Conservation (phyloP, 2,888 invertebrate species). For the Caenorhabditis sp. region DNA sequence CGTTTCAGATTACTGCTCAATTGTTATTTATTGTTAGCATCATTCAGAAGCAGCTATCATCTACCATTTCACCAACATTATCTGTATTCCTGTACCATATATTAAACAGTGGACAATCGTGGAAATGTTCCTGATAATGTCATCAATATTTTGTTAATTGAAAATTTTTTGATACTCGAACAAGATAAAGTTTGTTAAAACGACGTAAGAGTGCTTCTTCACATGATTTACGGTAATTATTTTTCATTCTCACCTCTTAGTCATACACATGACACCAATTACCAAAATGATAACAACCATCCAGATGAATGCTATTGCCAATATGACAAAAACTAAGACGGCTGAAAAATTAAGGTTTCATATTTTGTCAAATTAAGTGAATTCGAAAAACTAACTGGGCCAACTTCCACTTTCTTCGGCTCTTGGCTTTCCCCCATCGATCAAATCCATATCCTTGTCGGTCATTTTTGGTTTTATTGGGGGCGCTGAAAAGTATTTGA, state of each 20-base stretch:
- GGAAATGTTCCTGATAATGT: no score
- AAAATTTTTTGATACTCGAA: background rate
- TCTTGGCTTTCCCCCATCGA: slow-evolving; percentile 32
- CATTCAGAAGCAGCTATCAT: no score
- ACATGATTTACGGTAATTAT: no score
- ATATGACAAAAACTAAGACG: slow-evolving; percentile 66
- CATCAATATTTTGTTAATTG: no score
- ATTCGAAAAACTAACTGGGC: background rate
- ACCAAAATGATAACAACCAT: slow-evolving; percentile 71
- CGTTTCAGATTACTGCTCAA: background rate
- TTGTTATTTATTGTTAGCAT: background rate
- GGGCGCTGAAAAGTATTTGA: slow-evolving; percentile 47
- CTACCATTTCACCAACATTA: no score
- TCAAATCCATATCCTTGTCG: slow-evolving; percentile 43
- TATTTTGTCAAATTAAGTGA: background rate
- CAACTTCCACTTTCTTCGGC: slow-evolving; percentile 45
- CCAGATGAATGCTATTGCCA: slow-evolving; percentile 72
- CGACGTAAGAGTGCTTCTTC: no score
- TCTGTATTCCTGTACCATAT: no score
- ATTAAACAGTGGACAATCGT: no score
- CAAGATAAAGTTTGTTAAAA: no score
- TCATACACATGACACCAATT: slow-evolving; percentile 65
- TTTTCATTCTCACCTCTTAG: slow-evolving; percentile 33
- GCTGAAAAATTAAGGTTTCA: slow-evolving; percentile 64
- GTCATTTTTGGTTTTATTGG: slow-evolving; percentile 55